Conservation (phyloP, 2,797 vertebrate species). For the Trachops cirrhosus region DNA sequence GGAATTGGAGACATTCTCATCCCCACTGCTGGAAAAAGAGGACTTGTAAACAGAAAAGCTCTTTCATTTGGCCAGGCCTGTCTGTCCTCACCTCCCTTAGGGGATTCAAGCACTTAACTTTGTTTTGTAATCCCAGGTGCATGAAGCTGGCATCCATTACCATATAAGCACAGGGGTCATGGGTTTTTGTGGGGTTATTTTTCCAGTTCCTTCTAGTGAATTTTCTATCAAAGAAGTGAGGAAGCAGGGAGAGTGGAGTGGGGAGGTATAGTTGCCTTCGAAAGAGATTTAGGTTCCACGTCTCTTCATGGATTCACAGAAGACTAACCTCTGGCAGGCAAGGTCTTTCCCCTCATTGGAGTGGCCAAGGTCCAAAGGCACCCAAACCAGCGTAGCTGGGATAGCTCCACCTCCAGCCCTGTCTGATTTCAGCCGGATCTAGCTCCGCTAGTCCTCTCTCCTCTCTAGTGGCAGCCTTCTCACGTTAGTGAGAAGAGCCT, state of each 20-base stretch:
- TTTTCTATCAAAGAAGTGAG: background rate
- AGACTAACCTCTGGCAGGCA: background rate
- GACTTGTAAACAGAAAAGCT: slow-evolving; percentile 10
- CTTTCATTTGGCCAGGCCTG: background rate
- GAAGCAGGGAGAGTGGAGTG: background rate
- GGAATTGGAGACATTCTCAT: background rate
- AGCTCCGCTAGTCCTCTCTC: background rate
- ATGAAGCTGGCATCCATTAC: background rate
- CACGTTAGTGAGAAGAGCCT: background rate
- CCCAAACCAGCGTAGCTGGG: background rate
- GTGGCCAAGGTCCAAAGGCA: background rate
- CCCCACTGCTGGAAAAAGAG: background rate
- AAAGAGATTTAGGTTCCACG: background rate
- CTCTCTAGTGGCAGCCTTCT: background rate
- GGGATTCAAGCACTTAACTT: slow-evolving; percentile 61
- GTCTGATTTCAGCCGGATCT: background rate
- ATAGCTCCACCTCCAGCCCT: background rate
- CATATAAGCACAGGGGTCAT: background rate
- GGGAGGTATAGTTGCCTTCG: background rate
- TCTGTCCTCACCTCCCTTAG: slow-evolving; percentile 46
- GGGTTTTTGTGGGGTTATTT: background rate
- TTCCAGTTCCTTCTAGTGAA: background rate
- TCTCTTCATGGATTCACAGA: background rate
- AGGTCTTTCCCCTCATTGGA: background rate
- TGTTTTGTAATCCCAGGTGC: slow-evolving; percentile 59